A percentile compares a stretch with the other conserved stretches of the same genome.
These are phyloP conservation scores for Apostichopus leukothele DNA, from an alignment of 53 echinoderm and acorn worm species.

Conservation along the genomic window DNA sequence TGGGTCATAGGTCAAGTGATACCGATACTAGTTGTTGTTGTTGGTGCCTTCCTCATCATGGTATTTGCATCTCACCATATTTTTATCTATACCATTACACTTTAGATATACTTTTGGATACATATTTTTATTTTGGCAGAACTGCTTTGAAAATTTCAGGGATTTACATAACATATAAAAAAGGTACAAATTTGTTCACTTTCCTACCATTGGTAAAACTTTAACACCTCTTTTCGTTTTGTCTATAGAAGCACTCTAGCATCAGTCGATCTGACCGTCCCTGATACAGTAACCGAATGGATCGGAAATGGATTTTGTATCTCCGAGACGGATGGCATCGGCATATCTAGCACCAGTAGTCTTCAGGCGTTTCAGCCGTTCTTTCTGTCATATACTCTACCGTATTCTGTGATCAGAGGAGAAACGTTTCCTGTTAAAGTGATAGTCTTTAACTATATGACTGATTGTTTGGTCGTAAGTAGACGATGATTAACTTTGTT, in stretches of 20 bases:
- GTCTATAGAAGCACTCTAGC: not conserved
- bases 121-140: too few relatives aligned
- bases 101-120: too few relatives aligned
- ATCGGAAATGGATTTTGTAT: slow-evolving; percentile 89
- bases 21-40: too few relatives aligned
- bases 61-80: too few relatives aligned
- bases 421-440: slow-evolving; percentile 85
- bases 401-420: slow-evolving; percentile 95
- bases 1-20: not conserved
- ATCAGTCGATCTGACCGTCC: slow-evolving; percentile 59
- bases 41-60: too few relatives aligned
- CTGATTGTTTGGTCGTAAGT: slow-evolving; percentile 83
- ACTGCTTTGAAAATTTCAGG: too few relatives aligned
- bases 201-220: not conserved
- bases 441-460: slow-evolving; percentile 90
- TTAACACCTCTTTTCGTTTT: not conserved
- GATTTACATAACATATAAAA: too few relatives aligned
- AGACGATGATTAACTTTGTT: too few relatives aligned
- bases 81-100: too few relatives aligned
- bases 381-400: slow-evolving; percentile 90
- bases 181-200: too few relatives aligned
- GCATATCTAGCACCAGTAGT: slow-evolving; percentile 69
- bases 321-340: slow-evolving; percentile 76
- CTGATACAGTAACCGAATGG: slow-evolving; percentile 98
- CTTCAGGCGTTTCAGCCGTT: slow-evolving; percentile 94